Percentiles rank a stretch among this genome's conserved stretches.
Conservation (phyloP, 2,797 vertebrate species). For the Poeciliopsis infans region DNA sequence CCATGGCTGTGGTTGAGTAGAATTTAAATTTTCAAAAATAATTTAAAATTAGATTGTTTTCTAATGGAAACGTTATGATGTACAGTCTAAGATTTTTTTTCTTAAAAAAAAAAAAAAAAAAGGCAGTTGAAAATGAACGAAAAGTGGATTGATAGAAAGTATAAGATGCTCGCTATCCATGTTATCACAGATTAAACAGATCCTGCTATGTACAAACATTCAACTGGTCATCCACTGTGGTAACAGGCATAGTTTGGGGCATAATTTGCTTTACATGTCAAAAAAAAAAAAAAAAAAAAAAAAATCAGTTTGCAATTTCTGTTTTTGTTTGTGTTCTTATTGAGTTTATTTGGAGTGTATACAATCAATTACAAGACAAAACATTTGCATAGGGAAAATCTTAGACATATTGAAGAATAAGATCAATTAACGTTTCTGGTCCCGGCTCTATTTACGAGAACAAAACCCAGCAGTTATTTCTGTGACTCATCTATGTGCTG, state of each 20-base stretch:
- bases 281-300: slow-evolving; percentile 53
- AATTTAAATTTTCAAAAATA: slow-evolving; percentile 65
- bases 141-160: slow-evolving; percentile 71
- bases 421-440: slow-evolving; percentile 2
- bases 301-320: slow-evolving; percentile 57
- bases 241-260: slow-evolving; percentile 52
- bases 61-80: slow-evolving; percentile 74
- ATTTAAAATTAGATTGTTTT: slow-evolving; percentile 72
- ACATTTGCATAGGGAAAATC: slow-evolving; percentile 3
- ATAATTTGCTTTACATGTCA: slow-evolving; percentile 72
- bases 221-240: slow-evolving; percentile 49
- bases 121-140: slow-evolving; percentile 72
- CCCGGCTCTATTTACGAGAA: slow-evolving; percentile 17
- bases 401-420: neutral
- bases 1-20: slow-evolving; percentile 72
- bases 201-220: slow-evolving; percentile 59
- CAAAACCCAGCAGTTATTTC: slow-evolving; percentile 14
- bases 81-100: slow-evolving; percentile 78
- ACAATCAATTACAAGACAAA: neutral
- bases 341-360: slow-evolving; percentile 10
- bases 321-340: slow-evolving; percentile 65
- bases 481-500: neutral
- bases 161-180: slow-evolving; percentile 68
- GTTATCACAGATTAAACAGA: slow-evolving; percentile 66
- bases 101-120: neutral